Evolutionary conservation across 2,888 invertebrate species (phyloP).

Genomic region (Athrips mouffetella): DNA sequence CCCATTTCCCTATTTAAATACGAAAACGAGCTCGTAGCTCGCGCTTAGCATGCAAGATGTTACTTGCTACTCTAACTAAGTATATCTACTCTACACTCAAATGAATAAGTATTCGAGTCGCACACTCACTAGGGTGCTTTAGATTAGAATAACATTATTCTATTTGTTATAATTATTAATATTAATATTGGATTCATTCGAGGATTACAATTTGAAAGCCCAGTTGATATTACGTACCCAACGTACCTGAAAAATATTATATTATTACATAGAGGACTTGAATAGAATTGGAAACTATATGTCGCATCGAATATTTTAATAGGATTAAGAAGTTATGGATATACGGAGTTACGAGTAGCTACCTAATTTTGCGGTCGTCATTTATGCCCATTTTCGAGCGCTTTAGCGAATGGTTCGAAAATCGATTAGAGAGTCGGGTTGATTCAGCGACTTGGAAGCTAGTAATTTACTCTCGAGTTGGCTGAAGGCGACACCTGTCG

Average conservation of each 20-base stretch:
- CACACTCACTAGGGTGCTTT: constrained; percentile 30
- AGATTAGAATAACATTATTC: constrained; percentile 31
- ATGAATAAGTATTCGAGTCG: constrained; percentile 22
- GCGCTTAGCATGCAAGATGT: constrained; percentile 71
- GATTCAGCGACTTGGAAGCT: constrained; percentile 74
- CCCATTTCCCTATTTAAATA: constrained; percentile 78
- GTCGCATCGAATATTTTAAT: constrained; percentile 3
- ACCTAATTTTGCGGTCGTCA: constrained; percentile 33
- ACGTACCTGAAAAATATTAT: too few relatives aligned
- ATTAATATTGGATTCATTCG: constrained; percentile 8
- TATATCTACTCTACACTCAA: constrained; percentile 48
- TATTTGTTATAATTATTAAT: constrained; percentile 19
- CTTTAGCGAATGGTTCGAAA: constrained; percentile 58
- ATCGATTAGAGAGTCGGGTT: constrained; percentile 71
- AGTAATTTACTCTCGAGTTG: constrained; percentile 77
- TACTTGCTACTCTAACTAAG: constrained; percentile 56
- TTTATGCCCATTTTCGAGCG: constrained; percentile 48
- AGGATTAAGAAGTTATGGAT: constrained; percentile 10
- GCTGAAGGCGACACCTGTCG: constrained; percentile 78
- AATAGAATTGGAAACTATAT: constrained; percentile 2
- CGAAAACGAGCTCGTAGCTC: constrained; percentile 72
- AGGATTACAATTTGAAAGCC: background rate
- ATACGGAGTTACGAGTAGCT: constrained; percentile 11
- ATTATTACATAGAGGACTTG: too few relatives aligned
- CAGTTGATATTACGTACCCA: background rate